These are phyloP conservation scores for Drosophila bipectinata DNA, from an alignment of 1,140 invertebrate species.

Conservation along the genomic window DNA sequence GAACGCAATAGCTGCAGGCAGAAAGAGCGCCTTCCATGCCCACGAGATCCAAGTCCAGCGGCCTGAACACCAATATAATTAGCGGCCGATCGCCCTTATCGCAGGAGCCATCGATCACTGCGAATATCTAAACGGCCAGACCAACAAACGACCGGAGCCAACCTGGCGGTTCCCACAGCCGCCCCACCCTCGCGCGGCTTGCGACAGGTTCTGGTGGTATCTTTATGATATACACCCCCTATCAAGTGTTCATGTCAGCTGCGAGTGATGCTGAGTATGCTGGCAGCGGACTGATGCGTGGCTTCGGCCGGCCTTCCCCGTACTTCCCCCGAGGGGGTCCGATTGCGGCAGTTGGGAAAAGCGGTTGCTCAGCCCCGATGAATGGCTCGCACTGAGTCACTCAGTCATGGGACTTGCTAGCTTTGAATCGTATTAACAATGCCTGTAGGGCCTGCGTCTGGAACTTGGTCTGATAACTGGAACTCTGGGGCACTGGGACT, in stretches of 20 bases:
- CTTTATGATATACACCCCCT: slow-evolving; percentile 15
- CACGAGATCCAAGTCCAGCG: background rate
- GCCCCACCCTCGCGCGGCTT: background rate
- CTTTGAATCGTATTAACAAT: too few relatives aligned
- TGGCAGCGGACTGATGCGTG: too few relatives aligned
- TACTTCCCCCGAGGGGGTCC: background rate
- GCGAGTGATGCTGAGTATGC: slow-evolving; percentile 27
- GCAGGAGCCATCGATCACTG: slow-evolving; percentile 20
- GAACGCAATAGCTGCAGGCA: background rate
- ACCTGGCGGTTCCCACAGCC: background rate
- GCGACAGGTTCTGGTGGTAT: slow-evolving; percentile 14
- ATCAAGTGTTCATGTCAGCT: slow-evolving; percentile 20
- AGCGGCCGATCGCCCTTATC: slow-evolving; percentile 15
- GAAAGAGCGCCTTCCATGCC: background rate
- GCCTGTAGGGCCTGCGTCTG: too few relatives aligned
- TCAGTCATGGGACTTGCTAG: background rate
- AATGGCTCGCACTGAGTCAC: background rate
- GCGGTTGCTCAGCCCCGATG: background rate
- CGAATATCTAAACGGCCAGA: slow-evolving; percentile 7
- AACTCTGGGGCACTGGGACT: too few relatives aligned
- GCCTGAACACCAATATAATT: slow-evolving; percentile 11
- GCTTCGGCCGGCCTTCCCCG: too few relatives aligned
- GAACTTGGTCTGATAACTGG: too few relatives aligned
- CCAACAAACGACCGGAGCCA: background rate
- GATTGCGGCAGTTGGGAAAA: background rate